Conservation (phyloP, 2,888 invertebrate genomes). For the Macrosiphum euphorbiae region DNA sequence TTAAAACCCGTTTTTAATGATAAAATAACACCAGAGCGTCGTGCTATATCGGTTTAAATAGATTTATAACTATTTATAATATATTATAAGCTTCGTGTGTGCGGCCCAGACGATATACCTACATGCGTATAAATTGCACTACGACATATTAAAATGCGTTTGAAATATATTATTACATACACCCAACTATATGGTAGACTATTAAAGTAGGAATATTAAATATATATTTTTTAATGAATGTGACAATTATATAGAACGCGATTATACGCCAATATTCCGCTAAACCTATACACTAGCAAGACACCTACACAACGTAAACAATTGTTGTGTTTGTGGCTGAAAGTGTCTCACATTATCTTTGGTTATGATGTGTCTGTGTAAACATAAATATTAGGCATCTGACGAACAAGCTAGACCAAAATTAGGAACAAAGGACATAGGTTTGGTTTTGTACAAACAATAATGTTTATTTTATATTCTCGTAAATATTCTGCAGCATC, state of each 20-base stretch:
- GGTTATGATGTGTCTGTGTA: neutral
- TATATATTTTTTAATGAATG: neutral
- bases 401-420: neutral
- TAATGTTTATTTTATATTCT: neutral
- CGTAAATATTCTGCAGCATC: neutral
- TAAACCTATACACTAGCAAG: neutral
- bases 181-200: neutral
- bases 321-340: neutral
- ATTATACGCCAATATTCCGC: neutral
- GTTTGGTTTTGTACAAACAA: neutral
- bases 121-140: neutral
- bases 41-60: neutral
- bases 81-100: neutral
- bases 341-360: neutral
- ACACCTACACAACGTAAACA: neutral
- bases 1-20: conserved; percentile 1
- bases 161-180: neutral
- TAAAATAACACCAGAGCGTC: neutral
- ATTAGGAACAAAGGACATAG: neutral
- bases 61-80: conserved; percentile 5
- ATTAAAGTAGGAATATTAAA: neutral
- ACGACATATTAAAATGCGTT: neutral
- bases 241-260: neutral
- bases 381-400: neutral
- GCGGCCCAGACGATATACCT: neutral